Evolutionary conservation across 2,113 vertebrate species (phyloP).

Genomic region (Donacobius atricapilla): DNA sequence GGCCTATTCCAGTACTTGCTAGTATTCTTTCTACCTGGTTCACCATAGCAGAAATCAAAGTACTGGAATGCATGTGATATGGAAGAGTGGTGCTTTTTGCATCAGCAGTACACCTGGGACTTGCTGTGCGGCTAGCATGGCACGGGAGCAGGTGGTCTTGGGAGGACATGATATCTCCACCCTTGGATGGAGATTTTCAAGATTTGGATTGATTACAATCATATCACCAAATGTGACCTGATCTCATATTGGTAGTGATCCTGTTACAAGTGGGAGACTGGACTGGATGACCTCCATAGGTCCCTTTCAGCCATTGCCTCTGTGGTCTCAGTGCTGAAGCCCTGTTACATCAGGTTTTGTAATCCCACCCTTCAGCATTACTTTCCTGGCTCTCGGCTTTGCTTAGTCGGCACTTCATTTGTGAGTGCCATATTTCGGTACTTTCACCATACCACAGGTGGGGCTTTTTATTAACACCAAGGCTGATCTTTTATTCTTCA

Average conservation of each 20-base stretch:
- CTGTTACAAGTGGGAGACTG: neutral
- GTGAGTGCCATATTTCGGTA: neutral
- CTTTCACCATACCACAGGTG: neutral
- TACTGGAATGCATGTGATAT: neutral
- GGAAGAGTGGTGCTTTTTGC: neutral
- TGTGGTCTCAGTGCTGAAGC: neutral
- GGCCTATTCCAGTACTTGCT: neutral
- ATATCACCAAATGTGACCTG: neutral
- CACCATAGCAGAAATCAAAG: neutral
- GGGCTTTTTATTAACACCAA: neutral
- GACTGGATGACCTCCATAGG: neutral
- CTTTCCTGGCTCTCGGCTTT: neutral
- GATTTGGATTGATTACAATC: neutral
- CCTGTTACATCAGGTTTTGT: neutral
- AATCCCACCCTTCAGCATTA: neutral
- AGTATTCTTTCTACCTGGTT: neutral
- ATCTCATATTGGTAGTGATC: neutral
- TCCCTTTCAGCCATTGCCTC: neutral
- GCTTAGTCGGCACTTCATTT: neutral
- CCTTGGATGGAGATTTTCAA: neutral
- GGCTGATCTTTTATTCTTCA: neutral
- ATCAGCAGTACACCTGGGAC: neutral
- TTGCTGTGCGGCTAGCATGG: neutral
- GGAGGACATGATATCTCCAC: neutral
- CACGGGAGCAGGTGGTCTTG: fast-evolving